Evolutionary conservation across 2,797 vertebrate species (phyloP), one percentile per base, ranked within the genome.

Genomic region (Pyrocephalus nanus): DNA sequence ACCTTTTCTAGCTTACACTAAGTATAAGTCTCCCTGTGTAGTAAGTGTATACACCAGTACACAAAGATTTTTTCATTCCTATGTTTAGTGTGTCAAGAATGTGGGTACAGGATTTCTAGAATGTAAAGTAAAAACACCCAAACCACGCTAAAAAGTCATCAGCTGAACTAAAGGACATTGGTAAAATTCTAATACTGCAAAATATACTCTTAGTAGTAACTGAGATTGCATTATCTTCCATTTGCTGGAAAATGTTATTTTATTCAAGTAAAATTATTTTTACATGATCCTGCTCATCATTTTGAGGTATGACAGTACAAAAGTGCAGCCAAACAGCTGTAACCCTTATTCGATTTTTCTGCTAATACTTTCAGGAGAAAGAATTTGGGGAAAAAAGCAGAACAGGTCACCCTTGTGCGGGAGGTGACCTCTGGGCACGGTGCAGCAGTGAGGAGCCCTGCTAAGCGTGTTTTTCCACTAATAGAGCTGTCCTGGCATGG

Each of bases 341-440:
- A 94, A 77, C 60, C 90, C 54, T 61, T 62, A 50, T 34, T 92
- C 51, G 51, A 84, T 90, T 88, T 77, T 94, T 80, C 65, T 96
- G 67, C 64, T 92, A 93, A 88, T 76, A 72, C 88, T 92, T 96
- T 90, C 91, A 92, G 86, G 93, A 73, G 74, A 74, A 86, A 74
- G 93, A 95, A 92, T 51, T 65, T 96, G 76, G 96, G 96, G 92
- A 96, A 89, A 95, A 96, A 96, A 96, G 94, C 96, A 97, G 96
- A 97, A 96, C 92, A 97, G 94, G 32, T n/a, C 69, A 55, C 36
- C 13, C 21, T 9, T 15, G n/a, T 71, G 16, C 47, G 48, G 18
- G 9, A 76, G 30, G 26, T 67, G 69, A 13, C 58, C n/a, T 38
- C 36, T 21, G 64, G 40, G 62, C 69, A 58, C 0, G 0, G n/a